These are phyloP conservation scores for Tenthredo amoena DNA, from an alignment of 2,888 invertebrate genomes.

Conservation along the genomic window DNA sequence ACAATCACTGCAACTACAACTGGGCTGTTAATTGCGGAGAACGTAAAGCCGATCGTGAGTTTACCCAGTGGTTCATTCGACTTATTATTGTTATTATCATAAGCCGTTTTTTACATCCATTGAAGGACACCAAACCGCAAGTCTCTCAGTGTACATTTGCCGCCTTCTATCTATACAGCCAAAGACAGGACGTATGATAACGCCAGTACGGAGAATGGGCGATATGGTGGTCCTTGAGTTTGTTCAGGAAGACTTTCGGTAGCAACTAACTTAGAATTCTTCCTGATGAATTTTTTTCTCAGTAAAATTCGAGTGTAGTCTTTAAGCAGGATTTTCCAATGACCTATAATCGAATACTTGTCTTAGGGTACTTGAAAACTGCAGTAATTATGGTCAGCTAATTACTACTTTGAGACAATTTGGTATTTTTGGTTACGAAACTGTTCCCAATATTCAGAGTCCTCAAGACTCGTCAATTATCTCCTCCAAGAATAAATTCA, in stretches of 20 bases:
- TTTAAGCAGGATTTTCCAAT: background rate
- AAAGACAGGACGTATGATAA: background rate
- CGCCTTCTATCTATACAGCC: background rate
- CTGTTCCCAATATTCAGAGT: background rate
- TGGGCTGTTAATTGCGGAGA: slow-evolving; percentile 94
- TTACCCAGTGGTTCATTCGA: slow-evolving; percentile 44
- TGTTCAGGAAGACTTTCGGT: background rate
- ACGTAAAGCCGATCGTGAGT: slow-evolving; percentile 90
- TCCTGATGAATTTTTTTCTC: background rate
- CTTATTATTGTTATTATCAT: slow-evolving; percentile 18
- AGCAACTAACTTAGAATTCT: background rate
- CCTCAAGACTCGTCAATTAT: slow-evolving; percentile 8
- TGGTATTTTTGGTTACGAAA: background rate
- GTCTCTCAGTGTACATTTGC: background rate
- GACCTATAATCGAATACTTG: background rate
- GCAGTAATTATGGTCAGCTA: background rate
- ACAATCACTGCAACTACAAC: slow-evolving; percentile 96
- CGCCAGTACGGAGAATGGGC: background rate
- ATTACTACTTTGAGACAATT: background rate
- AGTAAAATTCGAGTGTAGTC: background rate
- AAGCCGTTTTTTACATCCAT: slow-evolving; percentile 7
- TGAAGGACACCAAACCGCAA: slow-evolving; percentile 36
- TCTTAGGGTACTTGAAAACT: background rate
- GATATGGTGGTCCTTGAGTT: background rate
- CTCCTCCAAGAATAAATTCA: slow-evolving; percentile 2